Conservation (phyloP, 2,797 vertebrate genomes). For the Meriones psammophilus region DNA sequence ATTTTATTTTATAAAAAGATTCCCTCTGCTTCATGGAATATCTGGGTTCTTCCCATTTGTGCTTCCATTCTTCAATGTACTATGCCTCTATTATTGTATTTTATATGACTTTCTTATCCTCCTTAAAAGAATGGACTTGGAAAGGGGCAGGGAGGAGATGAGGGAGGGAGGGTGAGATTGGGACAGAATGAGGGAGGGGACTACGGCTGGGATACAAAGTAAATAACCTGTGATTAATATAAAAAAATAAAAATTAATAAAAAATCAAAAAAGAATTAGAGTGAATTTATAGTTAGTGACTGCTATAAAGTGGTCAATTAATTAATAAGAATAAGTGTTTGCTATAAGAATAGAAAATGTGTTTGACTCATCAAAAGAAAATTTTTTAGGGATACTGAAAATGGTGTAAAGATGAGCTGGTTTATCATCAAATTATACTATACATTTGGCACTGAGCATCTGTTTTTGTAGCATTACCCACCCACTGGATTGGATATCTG, state of each 20-base stretch:
- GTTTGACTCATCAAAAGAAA: background rate
- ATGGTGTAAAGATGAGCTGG: background rate
- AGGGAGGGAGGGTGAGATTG: no score
- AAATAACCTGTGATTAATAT: no score
- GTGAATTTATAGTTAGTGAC: background rate
- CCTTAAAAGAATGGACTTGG: background rate
- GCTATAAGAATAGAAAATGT: background rate
- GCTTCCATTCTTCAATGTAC: background rate
- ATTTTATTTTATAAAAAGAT: conserved; percentile 23
- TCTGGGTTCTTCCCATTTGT: background rate
- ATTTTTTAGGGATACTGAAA: background rate
- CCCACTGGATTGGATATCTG: no score
- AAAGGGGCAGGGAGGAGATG: no score
- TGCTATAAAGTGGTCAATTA: background rate
- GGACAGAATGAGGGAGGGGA: no score
- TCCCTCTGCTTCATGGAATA: background rate
- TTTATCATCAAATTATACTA: background rate
- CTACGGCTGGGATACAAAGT: no score
- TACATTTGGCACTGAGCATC: background rate
- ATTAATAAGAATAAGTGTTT: no score
- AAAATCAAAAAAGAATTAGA: background rate
- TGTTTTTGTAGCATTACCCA: background rate
- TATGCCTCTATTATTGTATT: background rate
- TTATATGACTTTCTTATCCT: background rate
- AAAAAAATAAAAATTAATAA: no score